Percentiles rank a stretch among this genome's conserved stretches.
Evolutionary conservation across 2,113 vertebrate species (phyloP).

Genomic region (Acinonyx jubatus): DNA sequence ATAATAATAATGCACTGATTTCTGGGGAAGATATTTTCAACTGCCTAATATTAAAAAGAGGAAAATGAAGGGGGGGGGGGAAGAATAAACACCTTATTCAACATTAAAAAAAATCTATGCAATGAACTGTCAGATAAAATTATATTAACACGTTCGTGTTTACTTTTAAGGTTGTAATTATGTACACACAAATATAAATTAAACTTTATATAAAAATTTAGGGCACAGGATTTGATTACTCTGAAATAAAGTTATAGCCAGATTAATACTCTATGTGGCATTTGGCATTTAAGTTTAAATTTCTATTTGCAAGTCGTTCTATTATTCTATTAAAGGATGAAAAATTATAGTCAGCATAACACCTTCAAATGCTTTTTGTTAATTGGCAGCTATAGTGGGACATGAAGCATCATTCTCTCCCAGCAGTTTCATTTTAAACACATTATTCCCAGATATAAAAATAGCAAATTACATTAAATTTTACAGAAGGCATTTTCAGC

Average conservation of each 20-base stretch:
- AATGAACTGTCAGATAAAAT: constrained; percentile 3
- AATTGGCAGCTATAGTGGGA: constrained; percentile 51
- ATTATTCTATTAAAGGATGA: constrained; percentile 59
- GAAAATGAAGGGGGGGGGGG: background rate
- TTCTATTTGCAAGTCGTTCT: constrained; percentile 55
- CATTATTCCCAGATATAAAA: constrained; percentile 61
- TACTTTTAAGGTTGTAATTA: constrained; percentile 38
- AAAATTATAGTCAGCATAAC: constrained; percentile 59
- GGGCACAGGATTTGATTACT: constrained; percentile 25
- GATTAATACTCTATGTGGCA: constrained; percentile 2
- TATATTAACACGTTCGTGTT: constrained; percentile 6
- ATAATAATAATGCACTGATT: constrained; percentile 34
- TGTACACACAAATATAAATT: constrained; percentile 10
- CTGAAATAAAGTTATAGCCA: constrained; percentile 26
- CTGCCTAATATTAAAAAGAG: background rate
- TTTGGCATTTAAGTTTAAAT: constrained; percentile 58
- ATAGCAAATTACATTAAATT: constrained; percentile 71
- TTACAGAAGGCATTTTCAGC: constrained; percentile 61
- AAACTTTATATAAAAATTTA: constrained; percentile 47
- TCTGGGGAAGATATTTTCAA: background rate
- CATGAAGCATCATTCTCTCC: constrained; percentile 14
- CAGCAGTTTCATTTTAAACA: constrained; percentile 66
- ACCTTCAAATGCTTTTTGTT: constrained; percentile 65
- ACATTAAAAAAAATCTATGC: background rate
- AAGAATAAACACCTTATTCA: constrained; percentile 4